Conservation (phyloP, 2,113 vertebrate species). For the Apistogramma diplotaenia region DNA sequence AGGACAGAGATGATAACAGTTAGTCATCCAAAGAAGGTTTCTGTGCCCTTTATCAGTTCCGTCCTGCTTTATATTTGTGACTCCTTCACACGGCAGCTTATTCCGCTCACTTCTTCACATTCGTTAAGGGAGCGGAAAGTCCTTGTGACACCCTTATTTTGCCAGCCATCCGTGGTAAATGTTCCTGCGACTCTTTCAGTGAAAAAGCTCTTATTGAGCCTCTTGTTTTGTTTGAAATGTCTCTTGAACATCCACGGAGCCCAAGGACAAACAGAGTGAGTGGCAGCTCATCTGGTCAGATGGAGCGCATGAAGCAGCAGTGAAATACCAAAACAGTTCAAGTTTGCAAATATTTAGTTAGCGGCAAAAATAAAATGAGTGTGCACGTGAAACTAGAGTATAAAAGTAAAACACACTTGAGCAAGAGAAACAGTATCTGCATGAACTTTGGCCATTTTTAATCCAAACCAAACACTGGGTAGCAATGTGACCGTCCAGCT, state of each 20-base stretch:
- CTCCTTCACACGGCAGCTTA: constrained; percentile 19
- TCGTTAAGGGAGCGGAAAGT: neutral
- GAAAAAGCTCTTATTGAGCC: neutral
- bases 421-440: neutral
- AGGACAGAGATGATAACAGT: constrained; percentile 22
- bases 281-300: neutral
- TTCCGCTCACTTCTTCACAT: neutral
- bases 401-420: neutral
- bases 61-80: neutral
- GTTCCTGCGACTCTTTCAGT: neutral
- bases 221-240: neutral
- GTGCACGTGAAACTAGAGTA: neutral
- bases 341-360: neutral
- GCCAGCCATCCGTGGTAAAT: neutral
- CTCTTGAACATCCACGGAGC: neutral
- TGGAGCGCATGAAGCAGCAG: neutral
- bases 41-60: neutral
- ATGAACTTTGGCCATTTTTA: neutral
- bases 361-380: neutral
- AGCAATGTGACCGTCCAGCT: neutral
- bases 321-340: neutral
- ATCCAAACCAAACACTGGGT: neutral
- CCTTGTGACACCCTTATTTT: neutral
- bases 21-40: constrained; percentile 1
- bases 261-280: neutral